Base-by-base conservation (phyloP, 2,888 invertebrate species). In the Sceliomorpha sp. region DNA sequence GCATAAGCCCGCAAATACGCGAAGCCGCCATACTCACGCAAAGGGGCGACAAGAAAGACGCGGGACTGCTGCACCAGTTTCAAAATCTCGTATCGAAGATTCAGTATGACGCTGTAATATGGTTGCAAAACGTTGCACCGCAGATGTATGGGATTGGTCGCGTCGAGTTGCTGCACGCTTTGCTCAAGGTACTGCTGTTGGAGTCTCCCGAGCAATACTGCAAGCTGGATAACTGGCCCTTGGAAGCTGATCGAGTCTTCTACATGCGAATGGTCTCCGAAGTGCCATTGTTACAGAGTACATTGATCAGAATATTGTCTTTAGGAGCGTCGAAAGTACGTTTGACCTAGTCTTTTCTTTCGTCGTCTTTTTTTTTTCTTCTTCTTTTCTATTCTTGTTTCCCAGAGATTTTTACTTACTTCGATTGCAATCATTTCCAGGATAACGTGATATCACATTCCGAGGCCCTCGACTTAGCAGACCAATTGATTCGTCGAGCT, bases 161-260 rank as follows among this genome's bases (percentile, higher is more conserved):
- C 0, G 90, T 91, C 24, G 96, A 96, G 79, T 95, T 94, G 81
- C 91, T 93, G 75, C 94, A 94, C 77, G 93, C 93, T 0, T 88
- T 96, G 47, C 93, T 95, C 74, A 96, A 96, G 90, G 91, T 94
- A 78, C 90, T 96, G 84, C 90, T 96, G 71, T 90, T 96, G 70
- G 96, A 96, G 85, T 91, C 92, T 56, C 91, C 92, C 0, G 96
- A 96, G 69, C 92, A 93, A 60, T 96, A 96, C 89, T 94, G 93
- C 80, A 95, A 95, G 86, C 90, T 92, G 68, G 94, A 95, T 88
- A 94, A 94, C 88, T 98, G 98, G 96, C 97, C 97, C 0, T 94
- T 96, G 0, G 98, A 99, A 88, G 93, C 93, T 5, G 98, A 98
- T 79, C 91, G 98, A 73, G 92, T 92, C 17, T 88, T 93, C 37